These are phyloP conservation scores for Isotomurus palustris DNA, from an alignment of 2,888 invertebrate species.

Conservation along the genomic window DNA sequence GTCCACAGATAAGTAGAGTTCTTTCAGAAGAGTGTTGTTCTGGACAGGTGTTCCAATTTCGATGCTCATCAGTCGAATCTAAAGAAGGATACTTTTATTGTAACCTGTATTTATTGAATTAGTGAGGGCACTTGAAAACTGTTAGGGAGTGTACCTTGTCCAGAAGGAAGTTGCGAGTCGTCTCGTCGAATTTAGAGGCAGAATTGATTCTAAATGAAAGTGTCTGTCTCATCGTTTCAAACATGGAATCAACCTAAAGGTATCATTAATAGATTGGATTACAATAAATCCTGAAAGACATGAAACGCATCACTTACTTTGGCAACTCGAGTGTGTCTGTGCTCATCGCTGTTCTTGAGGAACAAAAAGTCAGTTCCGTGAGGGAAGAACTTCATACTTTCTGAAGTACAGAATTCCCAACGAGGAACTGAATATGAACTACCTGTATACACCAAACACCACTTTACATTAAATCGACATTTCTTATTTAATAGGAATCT, in stretches of 20 bases:
- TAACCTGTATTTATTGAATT: neutral
- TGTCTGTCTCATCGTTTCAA: slow-evolving; percentile 47
- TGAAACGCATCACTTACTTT: no score
- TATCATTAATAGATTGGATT: no score
- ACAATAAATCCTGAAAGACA: no score
- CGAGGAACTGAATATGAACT: slow-evolving; percentile 48
- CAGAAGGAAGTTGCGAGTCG: slow-evolving; percentile 47
- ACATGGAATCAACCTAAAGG: slow-evolving; percentile 48
- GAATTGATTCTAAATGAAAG: slow-evolving; percentile 45
- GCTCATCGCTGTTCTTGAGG: slow-evolving; percentile 48
- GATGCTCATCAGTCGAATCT: slow-evolving; percentile 53
- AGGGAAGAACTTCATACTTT: slow-evolving; percentile 54
- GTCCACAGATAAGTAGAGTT: slow-evolving; percentile 51
- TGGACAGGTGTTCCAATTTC: slow-evolving; percentile 53
- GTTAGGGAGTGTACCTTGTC: slow-evolving; percentile 52
- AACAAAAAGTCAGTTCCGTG: slow-evolving; percentile 53
- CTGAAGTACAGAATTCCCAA: slow-evolving; percentile 56
- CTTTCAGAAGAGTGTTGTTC: slow-evolving; percentile 50
- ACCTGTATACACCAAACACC: slow-evolving; percentile 43
- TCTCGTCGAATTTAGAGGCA: slow-evolving; percentile 45
- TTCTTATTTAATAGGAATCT: neutral
- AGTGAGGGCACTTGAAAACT: neutral
- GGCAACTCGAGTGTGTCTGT: no score
- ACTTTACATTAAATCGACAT: neutral
- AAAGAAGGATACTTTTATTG: slow-evolving; percentile 17